Percentiles rank a stretch among this genome's conserved stretches.
Evolutionary conservation across 2,797 vertebrate genomes (phyloP).

Genomic region (Psittacula derbiana): DNA sequence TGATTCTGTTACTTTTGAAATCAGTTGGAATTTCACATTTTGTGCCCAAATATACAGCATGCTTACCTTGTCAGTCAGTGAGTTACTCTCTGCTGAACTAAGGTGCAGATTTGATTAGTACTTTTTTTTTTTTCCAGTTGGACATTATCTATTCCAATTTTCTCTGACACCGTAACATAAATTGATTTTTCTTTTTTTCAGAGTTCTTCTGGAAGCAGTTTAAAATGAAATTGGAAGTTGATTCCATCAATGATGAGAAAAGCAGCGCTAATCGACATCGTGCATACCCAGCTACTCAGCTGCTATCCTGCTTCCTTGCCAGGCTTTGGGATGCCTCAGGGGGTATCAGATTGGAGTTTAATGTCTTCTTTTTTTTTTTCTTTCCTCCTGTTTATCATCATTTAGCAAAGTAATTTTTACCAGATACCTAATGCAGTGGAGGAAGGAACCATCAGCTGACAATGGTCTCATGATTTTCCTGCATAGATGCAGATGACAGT

Average conservation of each 20-base stretch:
- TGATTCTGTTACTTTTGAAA: constrained; percentile 50
- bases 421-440: neutral
- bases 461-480: neutral
- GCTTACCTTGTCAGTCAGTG: neutral
- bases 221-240: neutral
- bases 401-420: neutral
- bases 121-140: neutral
- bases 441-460: neutral
- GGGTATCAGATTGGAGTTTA: neutral
- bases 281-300: neutral
- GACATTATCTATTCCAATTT: neutral
- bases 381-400: fast-evolving
- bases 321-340: neutral
- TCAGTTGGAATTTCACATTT: neutral
- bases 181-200: neutral
- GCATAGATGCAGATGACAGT: neutral
- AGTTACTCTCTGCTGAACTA: neutral
- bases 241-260: neutral
- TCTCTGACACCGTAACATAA: neutral
- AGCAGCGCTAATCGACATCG: neutral
- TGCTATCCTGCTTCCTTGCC: neutral
- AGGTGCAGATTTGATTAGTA: neutral
- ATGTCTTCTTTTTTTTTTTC: neutral
- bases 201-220: neutral
- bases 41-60: neutral